Evolutionary conservation across 2,797 vertebrate species (phyloP), one percentile per base, ranked within the genome.

Genomic region (Tenualosa thibaudeaui): DNA sequence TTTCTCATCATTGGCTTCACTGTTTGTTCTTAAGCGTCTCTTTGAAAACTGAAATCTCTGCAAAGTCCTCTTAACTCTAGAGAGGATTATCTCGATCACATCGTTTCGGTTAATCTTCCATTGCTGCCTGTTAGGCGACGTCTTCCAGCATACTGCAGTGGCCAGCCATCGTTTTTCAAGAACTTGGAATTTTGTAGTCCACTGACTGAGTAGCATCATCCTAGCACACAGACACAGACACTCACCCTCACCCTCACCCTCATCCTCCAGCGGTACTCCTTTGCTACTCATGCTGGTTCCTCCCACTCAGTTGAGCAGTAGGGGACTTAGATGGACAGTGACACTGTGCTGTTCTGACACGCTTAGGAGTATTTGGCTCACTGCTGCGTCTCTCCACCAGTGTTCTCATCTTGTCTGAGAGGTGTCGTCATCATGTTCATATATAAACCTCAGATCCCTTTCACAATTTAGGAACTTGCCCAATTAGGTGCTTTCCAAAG

Each of bases 41-140:
- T 31, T 78, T 78, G 71, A 78, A 78, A 78, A 19, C 40, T 17
- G 5, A 78, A 78, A 78, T 78, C 71, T 78, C 40, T 46, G 40
- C 15, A 40, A 78, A 78, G 71, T 78, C 71, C 6, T 78, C 71
- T 46, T 78, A 78, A 78, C 13, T 78, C 71, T 10, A 19, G 2
- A 43, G 65, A 9, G 71, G 71, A 78, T 78, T 78, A 78, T 78
- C 37, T 43, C 46, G 71, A 78, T 78, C 71, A 46, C 71, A 78
- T 46, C 46, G 71, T 78, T 78, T 78, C 40, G 5, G 71, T 78
- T 46, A 78, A 46, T 37, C 37, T 68, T 82, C 43, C 71, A 43
- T 78, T 37, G 40, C 37, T 78, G 71, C 40, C 37, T n/a, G 71
- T 78, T 40, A 78, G 71, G 22, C 15, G 15, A 78, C 22, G 6